Evolutionary conservation across 2,888 invertebrate genomes (phyloP), one percentile per base, ranked within the genome.

Genomic region (Micoletzkya japonica): DNA sequence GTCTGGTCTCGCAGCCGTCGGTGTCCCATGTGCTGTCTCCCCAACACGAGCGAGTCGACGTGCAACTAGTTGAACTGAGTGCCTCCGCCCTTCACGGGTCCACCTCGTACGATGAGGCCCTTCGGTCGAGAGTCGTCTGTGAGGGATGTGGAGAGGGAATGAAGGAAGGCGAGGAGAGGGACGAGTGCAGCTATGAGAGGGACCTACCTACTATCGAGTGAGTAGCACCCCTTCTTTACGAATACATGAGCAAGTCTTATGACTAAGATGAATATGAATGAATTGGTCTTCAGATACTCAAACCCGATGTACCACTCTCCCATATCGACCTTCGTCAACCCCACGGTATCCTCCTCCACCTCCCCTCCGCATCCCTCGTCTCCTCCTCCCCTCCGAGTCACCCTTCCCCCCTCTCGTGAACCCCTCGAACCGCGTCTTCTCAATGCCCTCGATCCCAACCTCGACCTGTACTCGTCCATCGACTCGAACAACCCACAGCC

Each of bases 31-130:
- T 58, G 1, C 14, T 30, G 24, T 66, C 66, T 0, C 56, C 66
- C 4, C 66, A 68, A n/a, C 14, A 20, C 2, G 57, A 68, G 26
- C 10, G 30, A 1, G 28, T 57, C 1, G 57, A 37, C 14, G 58
- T 58, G 0, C 58, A 57, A 30, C 39, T 68, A 10, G 58, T 57
- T 7, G 68, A 68, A 26, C 68, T 68, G 24, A 68, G 49, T 28
- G 52, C 58, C 6, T 32, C 49, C 1, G 52, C 71, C 30, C 34
- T 76, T 50, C 72, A 76, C 7, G 71, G 69, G 20, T 75, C 76
- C 4, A 70, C 74, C 17, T 79, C 78, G 14, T 79, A 79, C 58
- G 73, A 77, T 20, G 78, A 79, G 39, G 78, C 78, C 0, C 61
- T 79, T 24, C 72, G 73, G 32, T 68, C 70, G 4, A 61, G 71